Evolutionary conservation across 2,888 invertebrate genomes (phyloP), one percentile per base, ranked within the genome.

Genomic region (Lithophane socia): DNA sequence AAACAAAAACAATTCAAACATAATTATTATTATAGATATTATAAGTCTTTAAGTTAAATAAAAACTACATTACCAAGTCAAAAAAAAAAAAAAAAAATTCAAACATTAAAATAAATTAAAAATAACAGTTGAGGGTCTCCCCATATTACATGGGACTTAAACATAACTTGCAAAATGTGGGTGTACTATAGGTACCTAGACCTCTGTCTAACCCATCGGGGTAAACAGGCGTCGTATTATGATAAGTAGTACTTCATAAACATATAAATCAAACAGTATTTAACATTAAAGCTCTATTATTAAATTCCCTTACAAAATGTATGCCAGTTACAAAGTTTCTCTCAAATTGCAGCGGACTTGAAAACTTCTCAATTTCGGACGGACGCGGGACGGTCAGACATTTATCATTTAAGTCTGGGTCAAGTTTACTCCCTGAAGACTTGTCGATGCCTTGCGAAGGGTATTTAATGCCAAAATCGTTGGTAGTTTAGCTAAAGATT

Each of bases 341-440:
- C 49, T 12, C 61, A 69, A 84, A 80, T 73, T 84, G 73, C 69
- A 71, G 44, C 37, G n/a, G 37, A 52, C 84, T 80, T 70, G 13
- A 8, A 66, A 84, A 80, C 61, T 74, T 66, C 65, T 29, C 13
- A 66, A 58, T 66, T 66, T 66, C 37, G 16, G 61, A 49, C 49
- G 47, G 64, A 61, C 29, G 29, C 29, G 29, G 29, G 29, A 37
- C 73, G 66, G 52, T 29, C 12, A n/a, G 52, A 58, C 80, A 84
- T 82, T 74, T 54, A 82, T 82, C 58, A 84, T 82, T 80, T 52
- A 73, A 21, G 47, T 42, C 63, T 49, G 47, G 75, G 80, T 84
- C 84, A 66, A 84, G 84, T 79, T 49, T 21, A 21, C 37, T 71
- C 79, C 49, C 83, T 54, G 13, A 64, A 65, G 70, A 80, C 65